Base-by-base conservation (phyloP, 2,888 invertebrate species). In the Calliopum simillimum region DNA sequence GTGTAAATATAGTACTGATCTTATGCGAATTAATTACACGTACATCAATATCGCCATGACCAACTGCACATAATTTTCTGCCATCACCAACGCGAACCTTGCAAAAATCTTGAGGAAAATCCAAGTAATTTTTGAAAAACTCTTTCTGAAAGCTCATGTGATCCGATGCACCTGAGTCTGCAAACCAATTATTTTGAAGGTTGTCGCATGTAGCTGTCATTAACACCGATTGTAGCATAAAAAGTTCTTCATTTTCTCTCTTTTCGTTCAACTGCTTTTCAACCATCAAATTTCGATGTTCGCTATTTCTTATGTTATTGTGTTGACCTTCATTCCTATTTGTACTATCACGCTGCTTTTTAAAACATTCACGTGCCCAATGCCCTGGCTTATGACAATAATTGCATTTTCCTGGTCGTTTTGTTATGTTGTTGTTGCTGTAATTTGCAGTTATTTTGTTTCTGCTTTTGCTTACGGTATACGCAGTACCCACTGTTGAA, bases 151-250 rank as follows among this genome's bases (percentile, higher is more conserved):
- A n/a, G n/a, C n/a, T n/a, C n/a, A n/a, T n/a, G n/a, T n/a, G n/a
- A 64, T 76, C 73, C 23, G 74, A 76, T 6, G 78, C 76, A 33
- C 75, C 72, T 23, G 74, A 74, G 68, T 74, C 73, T 12, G 76
- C 71, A 68, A 71, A 74, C 74, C 77, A 74, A 65, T 71, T 44
- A 65, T 71, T 66, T 46, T 53, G 58, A 16, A 47, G 63, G 51
- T 68, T 70, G 25, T 68, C 23, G 53, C 14, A 41, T 14, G 25
- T 8, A 25, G 55, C 6, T n/a, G 1, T 49, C 56, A 58, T 47
- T 47, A 67, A 58, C 33, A 47, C n/a, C 14, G 49, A 67, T 33
- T 58, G 47, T 16, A 5, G 33, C 12, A 58, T 58, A 58, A 56
- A 47, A n/a, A 47, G 47, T 56, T 56, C 47, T 47, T 67, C 47